Base-by-base conservation (phyloP, 2,113 vertebrate genomes). In the Thermophis baileyi region DNA sequence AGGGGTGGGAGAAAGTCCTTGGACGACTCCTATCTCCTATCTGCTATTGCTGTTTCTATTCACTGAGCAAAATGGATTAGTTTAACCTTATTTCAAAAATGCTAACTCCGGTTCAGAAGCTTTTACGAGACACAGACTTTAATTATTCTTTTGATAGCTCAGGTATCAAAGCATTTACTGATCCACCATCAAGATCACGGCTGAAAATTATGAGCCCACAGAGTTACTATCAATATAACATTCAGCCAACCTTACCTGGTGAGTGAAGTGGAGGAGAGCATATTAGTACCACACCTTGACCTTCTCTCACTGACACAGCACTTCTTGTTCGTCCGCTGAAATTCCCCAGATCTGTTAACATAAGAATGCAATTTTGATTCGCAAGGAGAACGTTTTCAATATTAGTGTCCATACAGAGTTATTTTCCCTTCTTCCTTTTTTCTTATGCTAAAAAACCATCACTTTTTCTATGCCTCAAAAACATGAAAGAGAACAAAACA, bases 231-330 rank as follows among this genome's bases (percentile, higher is more conserved):
- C 22, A 60, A 90, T 0, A 89, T 0, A 93, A 89, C 87, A 91
- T 51, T 53, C 69, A 91, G 11, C 6, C 25, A 57, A 96, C 95
- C 90, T 93, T 98, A 99, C 99, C 99, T 98, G 99, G 98, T 0
- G 99, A 99, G 95, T 99, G 99, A 91, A 98, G 97, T 2, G 99
- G 99, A 55, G 99, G 99, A 3, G 98, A 98, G 89, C 99, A 99
- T 98, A 99, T 98, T 90, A 99, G 98, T 53, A 99, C 99, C 81
- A 99, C 99, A 7, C 99, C 99, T 97, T 99, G 99, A 94, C 99
- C 98, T 98, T 99, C 99, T 89, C 99, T 98, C 93, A 99, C 99
- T 1, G 98, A 99, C 3, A 99, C 99, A 0, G 98, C 98, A 18
- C 98, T 99, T 98, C 99, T 98, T 47, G 97, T 97, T 94, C 98